Evolutionary conservation across 2,888 invertebrate genomes (phyloP), one percentile per base, ranked within the genome.

Genomic region (Lithosia quadra): DNA sequence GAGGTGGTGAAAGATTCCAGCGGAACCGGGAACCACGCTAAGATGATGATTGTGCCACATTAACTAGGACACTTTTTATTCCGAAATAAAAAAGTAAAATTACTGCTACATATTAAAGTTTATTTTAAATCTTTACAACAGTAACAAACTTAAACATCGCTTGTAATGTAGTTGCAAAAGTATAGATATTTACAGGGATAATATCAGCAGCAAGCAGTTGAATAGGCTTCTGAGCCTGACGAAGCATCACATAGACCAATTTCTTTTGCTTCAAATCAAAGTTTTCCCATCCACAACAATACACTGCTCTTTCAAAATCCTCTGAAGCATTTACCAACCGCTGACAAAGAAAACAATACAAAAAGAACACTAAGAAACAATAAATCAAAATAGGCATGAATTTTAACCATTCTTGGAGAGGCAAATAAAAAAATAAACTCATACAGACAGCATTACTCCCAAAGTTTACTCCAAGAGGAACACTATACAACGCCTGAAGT

Each of bases 201-300:
- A 94, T 92, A 78, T 90, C 88, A 13, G 92, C 93, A 1, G 94
- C 94, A 21, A 91, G 59, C 11, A 94, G 39, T 22, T 87, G 79
- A 10, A 93, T 86, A 1, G 89, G 88, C 67, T 86, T 88, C 73
- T 94, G 94, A 0, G 93, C 88, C 69, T 89, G 86, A 21, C 88
- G 62, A 24, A 94, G 74, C 86, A 92, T 91, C 18, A 90, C 69
- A 36, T 83, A 92, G 0, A 92, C 72, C 9, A 86, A 67, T 72
- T 86, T 91, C 78, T 86, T 86, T 57, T 92, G 90, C 0, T 83
- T 88, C 15, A 87, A 21, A 21, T 83, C 81, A 62, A 93, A 93
- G 8, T 89, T 90, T 75, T 94, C 93, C 94, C 94, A 94, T 0
- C 94, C 94, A 72, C 94, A 93, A 57, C 88, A 81, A 68, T 93